Conservation (phyloP, 1,140 invertebrate genomes). For the Sitobion miscanthi region DNA sequence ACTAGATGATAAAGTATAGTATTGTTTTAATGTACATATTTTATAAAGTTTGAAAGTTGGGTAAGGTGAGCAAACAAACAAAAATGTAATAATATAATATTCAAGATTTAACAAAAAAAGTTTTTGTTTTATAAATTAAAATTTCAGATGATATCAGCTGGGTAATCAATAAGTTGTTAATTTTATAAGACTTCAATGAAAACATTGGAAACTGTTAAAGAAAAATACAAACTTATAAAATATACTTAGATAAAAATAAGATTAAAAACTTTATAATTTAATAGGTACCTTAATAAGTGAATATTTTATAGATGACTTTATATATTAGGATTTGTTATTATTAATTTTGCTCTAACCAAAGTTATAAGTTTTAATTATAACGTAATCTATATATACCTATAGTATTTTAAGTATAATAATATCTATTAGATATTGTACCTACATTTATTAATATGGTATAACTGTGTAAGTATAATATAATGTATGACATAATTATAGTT, state of each 20-base stretch:
- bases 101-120: not conserved
- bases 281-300: not conserved
- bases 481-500: not conserved
- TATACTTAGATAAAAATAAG: not conserved
- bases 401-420: not conserved
- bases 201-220: not conserved
- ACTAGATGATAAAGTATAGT: not conserved
- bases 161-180: slow-evolving; percentile 25
- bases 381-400: not conserved
- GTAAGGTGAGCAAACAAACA: not conserved
- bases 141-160: not conserved
- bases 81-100: not conserved
- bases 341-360: not conserved
- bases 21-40: not conserved
- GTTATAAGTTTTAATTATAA: not conserved
- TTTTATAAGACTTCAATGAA: not conserved
- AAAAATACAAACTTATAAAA: not conserved
- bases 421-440: not conserved
- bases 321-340: not conserved
- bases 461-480: not conserved
- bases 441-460: not conserved
- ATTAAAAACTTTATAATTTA: slow-evolving; percentile 9
- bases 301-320: not conserved
- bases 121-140: not conserved
- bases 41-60: not conserved